phyloP scores from a whole-genome alignment of 1,140 invertebrate genomes.

The Drosophila sproati region DNA sequence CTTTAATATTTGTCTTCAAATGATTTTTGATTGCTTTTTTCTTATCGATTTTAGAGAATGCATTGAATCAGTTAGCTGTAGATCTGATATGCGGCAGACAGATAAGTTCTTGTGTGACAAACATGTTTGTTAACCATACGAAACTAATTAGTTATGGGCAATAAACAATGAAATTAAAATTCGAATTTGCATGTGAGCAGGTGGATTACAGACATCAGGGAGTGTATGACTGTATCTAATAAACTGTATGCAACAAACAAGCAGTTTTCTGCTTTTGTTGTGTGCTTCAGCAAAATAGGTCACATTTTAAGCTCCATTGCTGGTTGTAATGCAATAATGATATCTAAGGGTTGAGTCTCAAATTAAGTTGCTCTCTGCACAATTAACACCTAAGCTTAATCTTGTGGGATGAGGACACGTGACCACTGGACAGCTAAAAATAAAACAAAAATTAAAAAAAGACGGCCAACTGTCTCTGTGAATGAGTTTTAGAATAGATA shows the following conservation, averaged over 20 bases:
- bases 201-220: not conserved
- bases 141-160: too few relatives aligned
- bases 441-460: conserved; percentile 18
- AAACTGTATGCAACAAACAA: not conserved
- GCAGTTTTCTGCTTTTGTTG: not conserved
- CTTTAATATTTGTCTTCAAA: too few relatives aligned
- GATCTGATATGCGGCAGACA: too few relatives aligned
- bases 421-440: conserved; percentile 41
- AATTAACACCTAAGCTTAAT: conserved; percentile 7
- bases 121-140: too few relatives aligned
- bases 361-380: not conserved
- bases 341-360: not conserved
- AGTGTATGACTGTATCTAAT: too few relatives aligned
- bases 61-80: too few relatives aligned
- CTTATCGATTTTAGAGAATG: too few relatives aligned
- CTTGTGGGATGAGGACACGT: conserved; percentile 17
- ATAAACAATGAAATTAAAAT: too few relatives aligned
- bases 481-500: not conserved
- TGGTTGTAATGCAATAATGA: not conserved
- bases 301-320: conserved; percentile 9
- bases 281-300: not conserved
- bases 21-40: too few relatives aligned
- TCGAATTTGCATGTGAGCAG: too few relatives aligned
- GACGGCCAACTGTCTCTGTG: not conserved
- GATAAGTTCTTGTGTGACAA: too few relatives aligned